These are phyloP conservation scores for Pseudois nayaur DNA, from an alignment of 2,113 vertebrate species.

Conservation along the genomic window DNA sequence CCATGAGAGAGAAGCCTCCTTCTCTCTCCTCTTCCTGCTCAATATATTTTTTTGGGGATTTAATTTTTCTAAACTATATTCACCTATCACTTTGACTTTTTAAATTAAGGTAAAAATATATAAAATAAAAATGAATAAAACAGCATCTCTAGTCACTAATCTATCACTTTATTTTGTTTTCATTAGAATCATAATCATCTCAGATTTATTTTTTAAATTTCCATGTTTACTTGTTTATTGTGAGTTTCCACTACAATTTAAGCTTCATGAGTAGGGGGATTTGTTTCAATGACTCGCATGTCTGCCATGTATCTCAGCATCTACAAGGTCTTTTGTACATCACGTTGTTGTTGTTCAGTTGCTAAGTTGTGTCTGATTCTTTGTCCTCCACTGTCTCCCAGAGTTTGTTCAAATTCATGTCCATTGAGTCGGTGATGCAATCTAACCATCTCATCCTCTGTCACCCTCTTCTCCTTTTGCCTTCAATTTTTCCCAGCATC, in stretches of 20 bases:
- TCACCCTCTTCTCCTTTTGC: background rate
- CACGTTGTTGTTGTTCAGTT: background rate
- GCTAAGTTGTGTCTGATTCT: background rate
- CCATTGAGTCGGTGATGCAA: background rate
- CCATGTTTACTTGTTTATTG: background rate
- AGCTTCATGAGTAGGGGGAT: background rate
- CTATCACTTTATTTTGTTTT: background rate
- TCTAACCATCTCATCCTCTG: background rate
- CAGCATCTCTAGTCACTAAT: background rate
- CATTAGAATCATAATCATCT: background rate
- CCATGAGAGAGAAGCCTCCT: background rate
- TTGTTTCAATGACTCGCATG: background rate
- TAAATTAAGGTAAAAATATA: conserved; percentile 4
- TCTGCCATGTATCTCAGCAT: background rate
- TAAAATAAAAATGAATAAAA: background rate
- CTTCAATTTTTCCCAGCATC: background rate
- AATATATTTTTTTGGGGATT: background rate
- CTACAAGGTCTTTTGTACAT: background rate
- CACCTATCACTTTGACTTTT: conserved; percentile 17
- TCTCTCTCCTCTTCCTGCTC: background rate
- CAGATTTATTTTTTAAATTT: conserved; percentile 18
- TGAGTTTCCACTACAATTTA: background rate
- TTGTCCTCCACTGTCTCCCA: background rate
- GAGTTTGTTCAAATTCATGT: background rate
- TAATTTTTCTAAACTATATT: background rate